phyloP scores from a whole-genome alignment of 37 sponge, comb jelly and placozoan species.

The Aphrocallistes beatrix region DNA sequence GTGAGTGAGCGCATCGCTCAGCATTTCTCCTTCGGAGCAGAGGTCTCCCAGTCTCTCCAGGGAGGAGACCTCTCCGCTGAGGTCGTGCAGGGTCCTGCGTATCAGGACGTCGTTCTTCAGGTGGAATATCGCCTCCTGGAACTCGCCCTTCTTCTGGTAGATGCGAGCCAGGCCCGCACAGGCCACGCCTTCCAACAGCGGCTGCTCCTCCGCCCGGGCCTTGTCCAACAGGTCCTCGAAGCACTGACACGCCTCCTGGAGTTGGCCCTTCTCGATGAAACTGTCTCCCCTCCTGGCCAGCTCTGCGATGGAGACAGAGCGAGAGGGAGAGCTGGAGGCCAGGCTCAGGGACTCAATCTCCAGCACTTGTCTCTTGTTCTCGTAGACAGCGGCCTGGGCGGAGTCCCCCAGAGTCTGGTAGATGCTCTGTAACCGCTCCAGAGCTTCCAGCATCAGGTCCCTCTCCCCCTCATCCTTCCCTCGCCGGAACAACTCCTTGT shows the following conservation, averaged over 20 bases:
- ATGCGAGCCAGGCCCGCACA: not conserved
- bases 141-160: slow-evolving; percentile 21
- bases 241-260: not conserved
- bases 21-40: not conserved
- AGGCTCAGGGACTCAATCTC: not conserved
- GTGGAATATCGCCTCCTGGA: not conserved
- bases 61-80: not conserved
- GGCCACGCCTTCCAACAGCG: not conserved
- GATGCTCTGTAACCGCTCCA: slow-evolving; percentile 56
- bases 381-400: slow-evolving; percentile 65
- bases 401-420: slow-evolving; percentile 53
- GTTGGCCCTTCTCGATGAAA: not conserved
- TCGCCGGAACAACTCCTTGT: slow-evolving; percentile 45
- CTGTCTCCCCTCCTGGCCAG: not conserved
- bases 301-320: not conserved
- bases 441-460: slow-evolving; percentile 50
- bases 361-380: slow-evolving; percentile 27
- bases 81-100: not conserved
- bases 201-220: not conserved
- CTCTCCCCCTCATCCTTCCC: slow-evolving; percentile 39
- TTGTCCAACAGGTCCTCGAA: not conserved
- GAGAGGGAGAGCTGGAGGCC: not conserved
- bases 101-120: slow-evolving; percentile 5
- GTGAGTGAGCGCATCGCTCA: not conserved
- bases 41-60: not conserved